phyloP scores from a whole-genome alignment of 2,888 invertebrate species.

The Carpatolechia fugitivella region DNA sequence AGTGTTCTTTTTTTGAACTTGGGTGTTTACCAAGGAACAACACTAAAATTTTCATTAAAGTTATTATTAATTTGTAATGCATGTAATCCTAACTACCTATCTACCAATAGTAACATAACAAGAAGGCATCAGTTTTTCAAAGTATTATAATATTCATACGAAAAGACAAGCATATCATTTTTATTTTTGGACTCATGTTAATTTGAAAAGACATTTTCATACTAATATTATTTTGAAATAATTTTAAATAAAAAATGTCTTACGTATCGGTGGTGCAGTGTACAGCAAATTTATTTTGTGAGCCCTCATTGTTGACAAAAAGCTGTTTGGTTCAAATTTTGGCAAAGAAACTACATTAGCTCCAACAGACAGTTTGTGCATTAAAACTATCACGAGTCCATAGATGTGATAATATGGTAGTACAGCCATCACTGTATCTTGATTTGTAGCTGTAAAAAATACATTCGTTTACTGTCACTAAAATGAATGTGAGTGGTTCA shows the following conservation, averaged over 20 bases:
- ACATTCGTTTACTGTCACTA: too few species aligned
- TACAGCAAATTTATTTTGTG: slow-evolving; percentile 80
- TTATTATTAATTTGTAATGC: neutral
- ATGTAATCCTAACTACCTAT: neutral
- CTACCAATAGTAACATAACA: too few species aligned
- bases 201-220: too few species aligned
- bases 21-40: slow-evolving; percentile 84
- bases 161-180: too few species aligned
- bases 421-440: slow-evolving; percentile 81
- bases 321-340: slow-evolving; percentile 84
- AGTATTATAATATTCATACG: neutral
- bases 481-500: too few species aligned
- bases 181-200: too few species aligned
- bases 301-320: slow-evolving; percentile 80
- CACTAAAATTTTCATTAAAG: slow-evolving; percentile 58
- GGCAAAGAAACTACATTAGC: slow-evolving; percentile 82
- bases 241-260: slow-evolving; percentile 28
- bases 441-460: slow-evolving; percentile 57
- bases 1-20: slow-evolving; percentile 75
- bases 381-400: slow-evolving; percentile 79
- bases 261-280: slow-evolving; percentile 87
- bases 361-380: slow-evolving; percentile 79
- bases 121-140: too few species aligned
- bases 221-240: neutral
- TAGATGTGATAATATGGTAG: slow-evolving; percentile 90